These are phyloP conservation scores for Ridgeia piscesae DNA, from an alignment of 1,140 invertebrate species.

Conservation along the genomic window DNA sequence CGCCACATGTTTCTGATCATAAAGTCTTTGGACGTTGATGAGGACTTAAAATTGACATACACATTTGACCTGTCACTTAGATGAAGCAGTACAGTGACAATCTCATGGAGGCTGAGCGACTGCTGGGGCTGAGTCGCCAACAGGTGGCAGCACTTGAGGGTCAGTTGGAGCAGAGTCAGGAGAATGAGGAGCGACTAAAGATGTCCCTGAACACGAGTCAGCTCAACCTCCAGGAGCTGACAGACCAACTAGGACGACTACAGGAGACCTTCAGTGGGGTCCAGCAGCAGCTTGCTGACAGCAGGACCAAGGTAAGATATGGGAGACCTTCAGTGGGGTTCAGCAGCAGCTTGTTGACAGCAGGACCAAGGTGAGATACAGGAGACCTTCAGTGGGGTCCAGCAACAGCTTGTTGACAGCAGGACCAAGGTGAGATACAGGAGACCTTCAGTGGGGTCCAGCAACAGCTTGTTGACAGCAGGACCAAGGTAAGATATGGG, in stretches of 20 bases:
- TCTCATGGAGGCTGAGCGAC: slow-evolving; percentile 35
- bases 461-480: too few species aligned
- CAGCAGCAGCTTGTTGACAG: neutral
- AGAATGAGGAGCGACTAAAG: slow-evolving; percentile 44
- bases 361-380: neutral
- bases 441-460: too few species aligned
- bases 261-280: slow-evolving; percentile 39
- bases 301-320: slow-evolving; percentile 37
- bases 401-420: too few species aligned
- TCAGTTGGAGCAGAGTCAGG: slow-evolving; percentile 39
- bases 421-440: too few species aligned
- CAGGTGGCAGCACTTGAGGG: slow-evolving; percentile 46
- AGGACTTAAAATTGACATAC: neutral
- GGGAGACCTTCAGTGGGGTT: neutral
- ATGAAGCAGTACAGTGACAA: neutral
- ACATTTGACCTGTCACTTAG: neutral
- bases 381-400: neutral
- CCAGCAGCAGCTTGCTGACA: slow-evolving; percentile 48
- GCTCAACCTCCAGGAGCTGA: slow-evolving; percentile 46
- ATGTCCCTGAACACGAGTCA: slow-evolving; percentile 41
- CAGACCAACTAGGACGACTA: slow-evolving; percentile 43
- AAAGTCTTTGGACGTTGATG: neutral
- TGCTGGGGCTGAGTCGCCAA: slow-evolving; percentile 43
- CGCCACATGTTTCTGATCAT: neutral
- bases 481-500: too few species aligned